Evolutionary conservation across 53 echinoderm and acorn worm species (phyloP).

Genomic region (Arbacia lixula): DNA sequence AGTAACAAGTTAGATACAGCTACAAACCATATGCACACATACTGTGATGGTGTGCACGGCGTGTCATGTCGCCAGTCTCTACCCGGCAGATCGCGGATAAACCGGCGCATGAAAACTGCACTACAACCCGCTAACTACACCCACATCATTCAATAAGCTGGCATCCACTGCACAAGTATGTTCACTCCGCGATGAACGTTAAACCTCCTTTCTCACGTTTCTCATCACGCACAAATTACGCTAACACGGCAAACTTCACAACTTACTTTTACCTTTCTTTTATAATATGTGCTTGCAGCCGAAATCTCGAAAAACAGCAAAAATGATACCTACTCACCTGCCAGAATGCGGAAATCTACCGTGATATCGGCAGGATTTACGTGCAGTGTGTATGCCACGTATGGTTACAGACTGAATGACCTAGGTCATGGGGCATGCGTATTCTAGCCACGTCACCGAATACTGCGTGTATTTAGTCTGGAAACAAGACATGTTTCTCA

Average conservation of each 20-base stretch:
- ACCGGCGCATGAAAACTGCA: too few species aligned
- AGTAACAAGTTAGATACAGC: too few species aligned
- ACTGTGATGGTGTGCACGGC: too few species aligned
- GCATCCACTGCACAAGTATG: too few species aligned
- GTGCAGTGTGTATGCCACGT: constrained; percentile 39
- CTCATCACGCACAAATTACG: background rate
- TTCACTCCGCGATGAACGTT: too few species aligned
- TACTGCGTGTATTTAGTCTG: background rate
- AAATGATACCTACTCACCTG: constrained; percentile 25
- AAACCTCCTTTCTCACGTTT: background rate
- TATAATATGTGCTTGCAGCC: background rate
- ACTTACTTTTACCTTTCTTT: background rate
- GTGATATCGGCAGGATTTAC: background rate
- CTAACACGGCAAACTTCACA: background rate
- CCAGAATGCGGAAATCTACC: constrained; percentile 25
- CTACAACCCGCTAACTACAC: too few species aligned
- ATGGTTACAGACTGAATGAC: constrained; percentile 41
- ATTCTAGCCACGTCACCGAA: constrained; percentile 34
- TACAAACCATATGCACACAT: too few species aligned
- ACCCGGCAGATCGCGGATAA: too few species aligned
- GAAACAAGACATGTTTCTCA: too few species aligned
- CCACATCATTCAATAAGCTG: too few species aligned
- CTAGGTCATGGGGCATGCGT: constrained; percentile 44
- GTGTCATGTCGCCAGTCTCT: too few species aligned
- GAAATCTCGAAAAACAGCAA: background rate